phyloP scores from a whole-genome alignment of 2,888 invertebrate genomes.

The Mythimna loreyi region DNA sequence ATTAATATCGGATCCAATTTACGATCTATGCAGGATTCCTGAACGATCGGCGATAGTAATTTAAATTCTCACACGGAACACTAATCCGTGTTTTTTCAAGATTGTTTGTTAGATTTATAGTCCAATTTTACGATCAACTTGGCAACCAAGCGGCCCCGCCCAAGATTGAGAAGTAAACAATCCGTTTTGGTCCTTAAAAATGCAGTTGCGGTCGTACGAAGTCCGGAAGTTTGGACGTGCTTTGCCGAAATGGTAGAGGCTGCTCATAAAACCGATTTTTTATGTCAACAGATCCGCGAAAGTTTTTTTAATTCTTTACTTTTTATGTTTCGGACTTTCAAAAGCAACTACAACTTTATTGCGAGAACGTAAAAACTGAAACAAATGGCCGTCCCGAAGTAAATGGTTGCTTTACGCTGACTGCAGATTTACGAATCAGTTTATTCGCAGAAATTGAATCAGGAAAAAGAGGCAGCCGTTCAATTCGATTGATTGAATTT shows the following conservation, averaged over 20 bases:
- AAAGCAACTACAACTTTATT: slow-evolving; percentile 61
- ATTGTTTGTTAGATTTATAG: slow-evolving; percentile 64
- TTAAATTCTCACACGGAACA: slow-evolving; percentile 54
- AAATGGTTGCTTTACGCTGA: slow-evolving; percentile 52
- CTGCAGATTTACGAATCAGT: slow-evolving; percentile 52
- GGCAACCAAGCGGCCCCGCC: slow-evolving; percentile 45
- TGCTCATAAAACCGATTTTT: slow-evolving; percentile 81
- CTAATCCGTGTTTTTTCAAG: slow-evolving; percentile 56
- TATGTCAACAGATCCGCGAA: slow-evolving; percentile 77
- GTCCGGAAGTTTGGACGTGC: slow-evolving; percentile 49
- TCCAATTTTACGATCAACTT: slow-evolving; percentile 64
- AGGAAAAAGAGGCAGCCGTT: slow-evolving; percentile 24
- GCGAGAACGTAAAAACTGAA: slow-evolving; percentile 55
- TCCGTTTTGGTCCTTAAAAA: slow-evolving; percentile 69
- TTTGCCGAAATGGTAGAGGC: slow-evolving; percentile 50
- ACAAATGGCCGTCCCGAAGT: slow-evolving; percentile 41
- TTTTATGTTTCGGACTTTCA: slow-evolving; percentile 73
- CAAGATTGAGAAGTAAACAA: slow-evolving; percentile 68
- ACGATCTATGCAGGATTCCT: slow-evolving; percentile 36
- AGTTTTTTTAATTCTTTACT: slow-evolving; percentile 81
- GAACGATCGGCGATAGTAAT: slow-evolving; percentile 45
- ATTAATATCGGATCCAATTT: slow-evolving; percentile 39
- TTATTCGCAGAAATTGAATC: slow-evolving; percentile 42
- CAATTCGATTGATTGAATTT: slow-evolving; percentile 37
- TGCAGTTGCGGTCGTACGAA: slow-evolving; percentile 67